Conservation (phyloP, 2,888 invertebrate species). For the Unio delphinus region DNA sequence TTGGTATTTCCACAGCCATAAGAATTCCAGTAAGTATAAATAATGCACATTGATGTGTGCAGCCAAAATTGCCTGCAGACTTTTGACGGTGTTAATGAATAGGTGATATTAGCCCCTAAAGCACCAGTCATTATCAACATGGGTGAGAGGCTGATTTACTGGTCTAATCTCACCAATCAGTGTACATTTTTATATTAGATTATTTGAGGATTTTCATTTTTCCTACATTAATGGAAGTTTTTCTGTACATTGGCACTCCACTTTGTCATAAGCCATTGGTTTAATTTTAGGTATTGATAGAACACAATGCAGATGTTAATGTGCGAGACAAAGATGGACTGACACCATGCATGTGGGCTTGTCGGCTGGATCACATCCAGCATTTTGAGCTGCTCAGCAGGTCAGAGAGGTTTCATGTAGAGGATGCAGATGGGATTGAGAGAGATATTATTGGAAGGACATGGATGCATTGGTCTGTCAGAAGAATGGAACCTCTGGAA, state of each 20-base stretch:
- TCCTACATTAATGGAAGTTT: too few species aligned
- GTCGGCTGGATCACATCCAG: slow-evolving; percentile 69
- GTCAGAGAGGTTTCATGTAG: slow-evolving; percentile 50
- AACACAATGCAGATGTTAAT: slow-evolving; percentile 57
- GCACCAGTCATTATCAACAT: too few species aligned
- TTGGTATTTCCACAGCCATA: too few species aligned
- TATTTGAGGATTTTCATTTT: too few species aligned
- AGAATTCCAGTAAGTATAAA: too few species aligned
- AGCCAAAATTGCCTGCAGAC: too few species aligned
- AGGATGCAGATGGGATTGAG: slow-evolving; percentile 64
- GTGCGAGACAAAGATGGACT: slow-evolving; percentile 68
- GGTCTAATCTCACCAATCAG: too few species aligned
- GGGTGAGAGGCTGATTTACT: too few species aligned
- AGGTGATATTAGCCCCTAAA: too few species aligned
- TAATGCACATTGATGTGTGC: too few species aligned
- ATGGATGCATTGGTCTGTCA: slow-evolving; percentile 71
- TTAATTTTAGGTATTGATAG: slow-evolving; percentile 58
- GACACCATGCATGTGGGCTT: slow-evolving; percentile 71
- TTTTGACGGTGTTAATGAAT: too few species aligned
- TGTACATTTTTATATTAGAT: too few species aligned
- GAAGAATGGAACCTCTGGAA: slow-evolving; percentile 67
- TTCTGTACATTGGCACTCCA: background rate
- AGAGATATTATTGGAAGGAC: slow-evolving; percentile 66
- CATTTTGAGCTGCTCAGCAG: slow-evolving; percentile 66
- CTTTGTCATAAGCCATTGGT: slow-evolving; percentile 2